Percentiles rank a stretch among this genome's conserved stretches.
Evolutionary conservation across 2,888 invertebrate species (phyloP).

Genomic region (Axea sp.): DNA sequence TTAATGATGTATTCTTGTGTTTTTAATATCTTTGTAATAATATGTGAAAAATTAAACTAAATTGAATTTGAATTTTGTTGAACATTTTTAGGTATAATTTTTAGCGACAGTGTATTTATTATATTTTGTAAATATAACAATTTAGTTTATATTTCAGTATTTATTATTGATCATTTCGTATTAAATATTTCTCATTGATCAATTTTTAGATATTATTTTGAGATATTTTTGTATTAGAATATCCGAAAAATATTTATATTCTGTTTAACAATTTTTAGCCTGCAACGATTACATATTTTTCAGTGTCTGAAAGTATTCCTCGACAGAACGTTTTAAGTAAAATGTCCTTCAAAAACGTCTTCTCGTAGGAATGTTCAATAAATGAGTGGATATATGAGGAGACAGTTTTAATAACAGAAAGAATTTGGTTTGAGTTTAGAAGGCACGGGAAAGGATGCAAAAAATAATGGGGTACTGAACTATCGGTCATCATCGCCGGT

Average conservation of each 20-base stretch:
- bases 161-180: not conserved
- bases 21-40: too few species aligned
- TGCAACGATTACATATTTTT: not conserved
- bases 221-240: not conserved
- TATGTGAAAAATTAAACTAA: too few species aligned
- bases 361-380: constrained; percentile 1
- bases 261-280: not conserved
- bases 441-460: constrained; percentile 78
- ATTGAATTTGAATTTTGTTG: too few species aligned
- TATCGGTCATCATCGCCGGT: constrained; percentile 83
- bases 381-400: not conserved
- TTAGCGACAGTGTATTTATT: too few species aligned
- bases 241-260: not conserved
- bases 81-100: too few species aligned
- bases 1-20: too few species aligned
- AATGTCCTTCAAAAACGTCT: too few species aligned
- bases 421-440: constrained; percentile 66
- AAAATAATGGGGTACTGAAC: constrained; percentile 65
- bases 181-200: not conserved
- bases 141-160: too few species aligned
- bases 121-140: too few species aligned
- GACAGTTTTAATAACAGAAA: constrained; percentile 21
- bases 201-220: not conserved
- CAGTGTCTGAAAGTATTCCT: constrained; percentile 2
- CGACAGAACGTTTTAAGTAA: not conserved